Conservation (phyloP, 1,140 invertebrate species). For the Apis florea region DNA sequence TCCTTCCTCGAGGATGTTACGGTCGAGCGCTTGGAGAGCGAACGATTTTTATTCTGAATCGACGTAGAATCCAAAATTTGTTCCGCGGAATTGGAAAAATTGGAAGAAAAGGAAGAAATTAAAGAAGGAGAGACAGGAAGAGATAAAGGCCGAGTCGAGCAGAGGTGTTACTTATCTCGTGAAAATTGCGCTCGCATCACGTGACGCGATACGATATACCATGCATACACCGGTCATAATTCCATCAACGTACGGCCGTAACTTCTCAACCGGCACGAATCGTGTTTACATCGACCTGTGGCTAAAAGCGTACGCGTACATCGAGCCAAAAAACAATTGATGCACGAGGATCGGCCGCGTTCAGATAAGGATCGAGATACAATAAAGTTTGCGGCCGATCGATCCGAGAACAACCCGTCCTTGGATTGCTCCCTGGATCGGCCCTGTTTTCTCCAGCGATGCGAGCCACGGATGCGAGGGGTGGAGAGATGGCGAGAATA, state of each 20-base stretch:
- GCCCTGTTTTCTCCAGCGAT: constrained; percentile 23
- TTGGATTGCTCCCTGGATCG: not conserved
- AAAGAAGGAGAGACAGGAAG: too few species aligned
- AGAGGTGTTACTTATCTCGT: not conserved
- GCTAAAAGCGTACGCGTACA: not conserved
- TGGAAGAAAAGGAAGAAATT: too few species aligned
- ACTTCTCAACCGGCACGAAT: not conserved
- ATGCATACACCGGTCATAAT: not conserved
- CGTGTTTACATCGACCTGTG: not conserved
- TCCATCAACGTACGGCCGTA: not conserved
- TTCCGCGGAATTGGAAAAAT: too few species aligned
- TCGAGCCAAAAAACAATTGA: constrained; percentile 4
- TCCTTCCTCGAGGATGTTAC: too few species aligned
- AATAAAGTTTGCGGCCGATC: constrained; percentile 10
- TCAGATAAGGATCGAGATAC: not conserved
- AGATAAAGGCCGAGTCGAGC: too few species aligned
- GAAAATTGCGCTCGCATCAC: not conserved
- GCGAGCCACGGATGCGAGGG: not conserved
- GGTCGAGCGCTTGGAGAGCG: too few species aligned
- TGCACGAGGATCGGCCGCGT: not conserved
- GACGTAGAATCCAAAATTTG: too few species aligned
- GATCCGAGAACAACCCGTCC: not conserved
- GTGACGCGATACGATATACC: not conserved
- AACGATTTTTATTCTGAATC: too few species aligned
- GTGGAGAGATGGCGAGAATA: not conserved